Evolutionary conservation across 2,888 invertebrate species (phyloP).

Genomic region (Drosophila nr. fundita): DNA sequence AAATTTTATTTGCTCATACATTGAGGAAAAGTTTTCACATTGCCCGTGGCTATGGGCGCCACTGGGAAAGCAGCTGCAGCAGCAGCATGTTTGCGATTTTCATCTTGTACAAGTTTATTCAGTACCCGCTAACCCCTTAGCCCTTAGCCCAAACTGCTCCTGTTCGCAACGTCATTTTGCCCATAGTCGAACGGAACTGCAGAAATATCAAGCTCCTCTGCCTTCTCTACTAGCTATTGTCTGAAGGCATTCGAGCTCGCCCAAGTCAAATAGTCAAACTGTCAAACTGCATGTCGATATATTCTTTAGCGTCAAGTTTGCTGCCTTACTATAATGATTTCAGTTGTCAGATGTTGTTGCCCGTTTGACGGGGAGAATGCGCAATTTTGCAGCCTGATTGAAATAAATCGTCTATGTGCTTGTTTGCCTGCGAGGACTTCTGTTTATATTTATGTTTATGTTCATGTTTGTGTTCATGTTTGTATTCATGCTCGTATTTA

Average conservation of each 20-base stretch:
- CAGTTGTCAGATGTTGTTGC: constrained; percentile 60
- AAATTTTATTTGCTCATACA: constrained; percentile 74
- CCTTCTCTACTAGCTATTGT: constrained; percentile 27
- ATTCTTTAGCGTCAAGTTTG: constrained; percentile 67
- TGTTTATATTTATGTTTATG: constrained; percentile 12
- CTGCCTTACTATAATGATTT: constrained; percentile 69
- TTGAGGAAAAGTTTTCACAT: constrained; percentile 64
- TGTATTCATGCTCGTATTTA: background rate
- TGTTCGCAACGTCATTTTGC: constrained; percentile 57
- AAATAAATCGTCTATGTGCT: constrained; percentile 62
- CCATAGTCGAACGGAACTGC: constrained; percentile 24
- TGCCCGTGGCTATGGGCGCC: constrained; percentile 43
- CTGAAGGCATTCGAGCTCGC: constrained; percentile 56
- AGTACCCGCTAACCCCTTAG: constrained; percentile 25
- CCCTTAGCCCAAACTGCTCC: constrained; percentile 24
- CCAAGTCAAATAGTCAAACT: constrained; percentile 80
- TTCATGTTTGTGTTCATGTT: background rate
- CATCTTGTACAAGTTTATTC: constrained; percentile 76
- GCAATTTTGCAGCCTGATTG: constrained; percentile 68
- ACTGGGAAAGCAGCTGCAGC: constrained; percentile 13
- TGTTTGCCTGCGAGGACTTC: constrained; percentile 18
- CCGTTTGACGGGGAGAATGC: constrained; percentile 64
- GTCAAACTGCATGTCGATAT: constrained; percentile 74
- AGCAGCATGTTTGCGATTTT: constrained; percentile 70
- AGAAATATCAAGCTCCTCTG: constrained; percentile 19